Conservation (phyloP, 2,888 invertebrate species). For the Trichogramma evanescens region DNA sequence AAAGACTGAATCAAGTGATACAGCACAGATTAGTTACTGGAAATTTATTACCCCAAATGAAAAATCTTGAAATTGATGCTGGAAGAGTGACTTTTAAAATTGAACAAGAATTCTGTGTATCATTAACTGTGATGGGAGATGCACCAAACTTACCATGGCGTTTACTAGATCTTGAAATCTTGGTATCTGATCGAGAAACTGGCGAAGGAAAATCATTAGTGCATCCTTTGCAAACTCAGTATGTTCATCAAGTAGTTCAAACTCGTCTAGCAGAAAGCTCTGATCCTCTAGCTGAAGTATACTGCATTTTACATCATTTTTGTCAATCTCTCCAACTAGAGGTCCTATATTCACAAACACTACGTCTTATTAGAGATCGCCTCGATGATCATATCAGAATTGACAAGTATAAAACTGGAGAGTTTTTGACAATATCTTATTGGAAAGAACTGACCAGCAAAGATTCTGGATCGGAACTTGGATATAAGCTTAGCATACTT, state of each 20-base stretch:
- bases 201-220: conserved; percentile 95
- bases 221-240: conserved; percentile 87
- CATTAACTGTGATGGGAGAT: conserved; percentile 95
- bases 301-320: conserved; percentile 82
- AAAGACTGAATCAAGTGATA: conserved; percentile 87
- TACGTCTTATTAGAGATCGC: conserved; percentile 79
- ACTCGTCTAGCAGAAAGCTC: conserved; percentile 75
- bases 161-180: conserved; percentile 85
- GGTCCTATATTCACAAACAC: conserved; percentile 78
- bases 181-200: conserved; percentile 95
- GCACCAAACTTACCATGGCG: conserved; percentile 90
- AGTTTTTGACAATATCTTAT: conserved; percentile 85
- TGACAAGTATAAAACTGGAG: conserved; percentile 85
- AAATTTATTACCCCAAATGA: conserved; percentile 83
- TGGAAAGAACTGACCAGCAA: conserved; percentile 68
- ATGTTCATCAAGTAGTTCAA: conserved; percentile 90
- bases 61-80: conserved; percentile 81
- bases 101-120: conserved; percentile 92
- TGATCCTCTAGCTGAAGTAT: conserved; percentile 73
- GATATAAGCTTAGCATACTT: conserved; percentile 82
- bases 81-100: conserved; percentile 91
- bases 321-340: conserved; percentile 86
- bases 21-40: conserved; percentile 89
- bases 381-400: conserved; percentile 82
- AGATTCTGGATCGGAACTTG: conserved; percentile 77